These are phyloP conservation scores for Nebria ingens DNA, from an alignment of 1,140 invertebrate species.

Conservation along the genomic window DNA sequence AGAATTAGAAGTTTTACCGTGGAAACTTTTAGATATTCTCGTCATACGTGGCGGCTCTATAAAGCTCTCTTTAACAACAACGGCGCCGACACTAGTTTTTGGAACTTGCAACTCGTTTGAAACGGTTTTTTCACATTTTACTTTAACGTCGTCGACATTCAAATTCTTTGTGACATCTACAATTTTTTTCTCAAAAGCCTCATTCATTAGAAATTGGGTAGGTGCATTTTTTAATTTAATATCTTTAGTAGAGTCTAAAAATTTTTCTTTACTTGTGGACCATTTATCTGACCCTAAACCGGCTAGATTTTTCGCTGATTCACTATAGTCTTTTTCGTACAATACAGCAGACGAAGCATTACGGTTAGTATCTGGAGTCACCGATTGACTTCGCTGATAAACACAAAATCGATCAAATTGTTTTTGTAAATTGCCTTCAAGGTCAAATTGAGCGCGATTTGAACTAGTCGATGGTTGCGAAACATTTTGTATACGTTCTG, in stretches of 20 bases:
- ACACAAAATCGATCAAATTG: not conserved
- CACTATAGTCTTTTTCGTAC: not conserved
- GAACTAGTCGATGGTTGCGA: constrained; percentile 31
- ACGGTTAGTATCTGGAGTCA: not conserved
- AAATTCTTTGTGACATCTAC: not conserved
- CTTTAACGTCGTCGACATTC: not conserved
- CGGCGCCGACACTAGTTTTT: constrained; percentile 27
- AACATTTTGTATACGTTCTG: not conserved
- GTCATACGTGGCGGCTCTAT: constrained; percentile 38
- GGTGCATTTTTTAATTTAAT: constrained; percentile 13
- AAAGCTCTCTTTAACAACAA: constrained; percentile 37
- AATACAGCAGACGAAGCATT: not conserved
- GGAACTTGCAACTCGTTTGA: not conserved
- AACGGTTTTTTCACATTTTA: not conserved
- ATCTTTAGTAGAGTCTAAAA: constrained; percentile 21
- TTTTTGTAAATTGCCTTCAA: not conserved
- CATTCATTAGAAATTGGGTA: not conserved
- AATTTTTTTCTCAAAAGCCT: not conserved
- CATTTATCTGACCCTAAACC: constrained; percentile 24
- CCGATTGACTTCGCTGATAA: not conserved
- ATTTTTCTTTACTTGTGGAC: constrained; percentile 28
- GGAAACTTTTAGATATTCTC: constrained; percentile 36
- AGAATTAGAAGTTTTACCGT: constrained; percentile 30
- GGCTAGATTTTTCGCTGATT: not conserved
- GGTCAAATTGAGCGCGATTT: constrained; percentile 19